Evolutionary conservation across 2,888 invertebrate species (phyloP).

Genomic region (Apamea sordens): DNA sequence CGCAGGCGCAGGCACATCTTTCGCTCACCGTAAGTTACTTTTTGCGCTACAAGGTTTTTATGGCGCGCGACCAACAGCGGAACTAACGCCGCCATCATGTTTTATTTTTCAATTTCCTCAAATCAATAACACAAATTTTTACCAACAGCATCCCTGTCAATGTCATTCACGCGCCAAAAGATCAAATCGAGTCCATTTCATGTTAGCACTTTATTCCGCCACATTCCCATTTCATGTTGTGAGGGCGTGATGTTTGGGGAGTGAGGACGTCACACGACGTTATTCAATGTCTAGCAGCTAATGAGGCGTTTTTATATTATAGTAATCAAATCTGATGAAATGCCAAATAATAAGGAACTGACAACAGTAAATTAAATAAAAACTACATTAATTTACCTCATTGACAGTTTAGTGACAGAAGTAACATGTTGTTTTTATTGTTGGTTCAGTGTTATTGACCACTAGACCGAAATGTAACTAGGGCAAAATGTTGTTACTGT

Average conservation of each 20-base stretch:
- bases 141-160: neutral
- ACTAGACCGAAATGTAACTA: neutral
- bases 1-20: conserved; percentile 76
- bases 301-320: neutral
- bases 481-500: neutral
- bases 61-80: neutral
- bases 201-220: neutral
- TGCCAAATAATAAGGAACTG: neutral
- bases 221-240: neutral
- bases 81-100: neutral
- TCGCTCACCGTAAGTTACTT: conserved; percentile 70
- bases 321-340: neutral
- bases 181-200: neutral
- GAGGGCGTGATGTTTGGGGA: neutral
- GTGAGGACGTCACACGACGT: neutral
- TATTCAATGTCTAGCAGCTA: neutral
- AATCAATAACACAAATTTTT: neutral
- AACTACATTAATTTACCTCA: neutral
- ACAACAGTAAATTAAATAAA: neutral
- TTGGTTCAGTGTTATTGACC: neutral
- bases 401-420: neutral
- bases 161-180: neutral
- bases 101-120: neutral
- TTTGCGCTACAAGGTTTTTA: neutral
- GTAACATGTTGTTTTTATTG: neutral